Percentiles rank a stretch among this genome's conserved stretches.
phyloP scores from a whole-genome alignment of 2,888 invertebrate genomes.

The Beris morrisii region DNA sequence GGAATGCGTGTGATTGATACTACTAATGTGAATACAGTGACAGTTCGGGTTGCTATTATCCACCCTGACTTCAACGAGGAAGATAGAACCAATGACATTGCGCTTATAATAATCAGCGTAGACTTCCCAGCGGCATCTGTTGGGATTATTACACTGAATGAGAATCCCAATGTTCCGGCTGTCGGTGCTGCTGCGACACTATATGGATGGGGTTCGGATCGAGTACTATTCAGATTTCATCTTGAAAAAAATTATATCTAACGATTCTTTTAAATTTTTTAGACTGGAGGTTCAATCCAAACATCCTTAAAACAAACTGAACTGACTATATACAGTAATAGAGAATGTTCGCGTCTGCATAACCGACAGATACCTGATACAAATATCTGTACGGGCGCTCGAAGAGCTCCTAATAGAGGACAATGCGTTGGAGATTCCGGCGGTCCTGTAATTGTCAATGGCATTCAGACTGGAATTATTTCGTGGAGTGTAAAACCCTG shows the following conservation, averaged over 20 bases:
- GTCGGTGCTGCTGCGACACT: conserved; percentile 45
- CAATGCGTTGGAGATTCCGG: conserved; percentile 58
- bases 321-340: conserved; percentile 52
- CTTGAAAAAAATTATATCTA: too few species aligned
- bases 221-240: conserved; percentile 39
- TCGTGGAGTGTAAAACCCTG: conserved; percentile 58
- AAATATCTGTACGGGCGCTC: conserved; percentile 56
- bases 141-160: conserved; percentile 48
- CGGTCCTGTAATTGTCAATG: conserved; percentile 54
- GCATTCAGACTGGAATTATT: conserved; percentile 55
- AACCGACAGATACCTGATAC: conserved; percentile 46
- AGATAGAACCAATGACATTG: conserved; percentile 47
- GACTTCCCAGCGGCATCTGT: too few species aligned
- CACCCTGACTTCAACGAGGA: conserved; percentile 49
- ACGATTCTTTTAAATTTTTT: too few species aligned
- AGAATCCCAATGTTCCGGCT: conserved; percentile 33
- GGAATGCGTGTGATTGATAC: too few species aligned
- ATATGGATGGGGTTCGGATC: conserved; percentile 51
- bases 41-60: not conserved
- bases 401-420: conserved; percentile 56
- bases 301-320: conserved; percentile 52
- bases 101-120: too few species aligned
- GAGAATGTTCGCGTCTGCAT: conserved; percentile 51
- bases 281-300: conserved; percentile 46
- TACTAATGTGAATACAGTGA: too few species aligned